Percentiles rank a stretch among this genome's conserved stretches.
These are phyloP conservation scores for Heliconius himera DNA, from an alignment of 1,140 invertebrate genomes.

Conservation along the genomic window DNA sequence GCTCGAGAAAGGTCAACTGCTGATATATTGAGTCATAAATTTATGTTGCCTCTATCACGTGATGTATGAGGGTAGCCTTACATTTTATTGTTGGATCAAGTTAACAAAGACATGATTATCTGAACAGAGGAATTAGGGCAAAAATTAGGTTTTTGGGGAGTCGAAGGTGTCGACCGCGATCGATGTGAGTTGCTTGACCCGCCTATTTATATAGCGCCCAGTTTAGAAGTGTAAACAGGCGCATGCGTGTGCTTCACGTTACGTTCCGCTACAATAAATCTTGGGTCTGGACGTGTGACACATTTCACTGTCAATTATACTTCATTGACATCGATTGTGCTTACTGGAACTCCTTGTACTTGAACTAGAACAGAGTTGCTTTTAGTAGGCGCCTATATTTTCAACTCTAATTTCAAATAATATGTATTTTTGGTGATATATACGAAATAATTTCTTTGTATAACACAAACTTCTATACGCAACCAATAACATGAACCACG, in stretches of 20 bases:
- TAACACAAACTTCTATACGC: neutral
- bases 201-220: constrained; percentile 57
- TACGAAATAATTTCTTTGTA: too few species aligned
- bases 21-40: constrained; percentile 48
- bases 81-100: neutral
- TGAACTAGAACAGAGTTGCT: constrained; percentile 17
- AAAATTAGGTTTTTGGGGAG: neutral
- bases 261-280: constrained; percentile 32
- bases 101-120: neutral
- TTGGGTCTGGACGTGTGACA: constrained; percentile 25
- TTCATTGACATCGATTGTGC: constrained; percentile 37
- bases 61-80: constrained; percentile 17
- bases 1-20: constrained; percentile 45
- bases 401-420: neutral
- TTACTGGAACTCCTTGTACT: constrained; percentile 29
- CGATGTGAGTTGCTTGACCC: constrained; percentile 56
- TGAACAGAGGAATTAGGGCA: neutral
- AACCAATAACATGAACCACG: constrained; percentile 25
- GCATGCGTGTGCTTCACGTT: constrained; percentile 39
- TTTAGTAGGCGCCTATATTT: neutral
- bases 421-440: neutral
- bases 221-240: constrained; percentile 51
- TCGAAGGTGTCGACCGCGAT: constrained; percentile 33
- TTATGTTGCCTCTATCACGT: constrained; percentile 23
- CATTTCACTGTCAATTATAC: constrained; percentile 40